Percentiles rank a stretch among this genome's conserved stretches.
phyloP scores from a whole-genome alignment of 2,797 vertebrate genomes.

The Schizopygopsis malacanthus region DNA sequence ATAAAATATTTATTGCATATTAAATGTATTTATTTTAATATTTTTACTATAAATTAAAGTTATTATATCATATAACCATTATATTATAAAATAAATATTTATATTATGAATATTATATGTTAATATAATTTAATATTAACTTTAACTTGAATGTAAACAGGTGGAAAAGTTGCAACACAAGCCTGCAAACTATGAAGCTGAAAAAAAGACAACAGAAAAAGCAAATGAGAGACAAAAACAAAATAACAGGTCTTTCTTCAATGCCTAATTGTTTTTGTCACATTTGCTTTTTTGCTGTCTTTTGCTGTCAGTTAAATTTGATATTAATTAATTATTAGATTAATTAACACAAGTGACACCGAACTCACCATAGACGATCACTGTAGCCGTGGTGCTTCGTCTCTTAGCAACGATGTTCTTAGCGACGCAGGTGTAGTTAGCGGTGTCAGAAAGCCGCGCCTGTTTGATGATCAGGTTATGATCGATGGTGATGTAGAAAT shows the following conservation, averaged over 20 bases:
- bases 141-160: not conserved
- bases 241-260: too few species aligned
- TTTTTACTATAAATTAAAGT: not conserved
- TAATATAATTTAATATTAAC: not conserved
- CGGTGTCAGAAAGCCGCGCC: constrained; percentile 92
- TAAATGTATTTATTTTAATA: not conserved
- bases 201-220: too few species aligned
- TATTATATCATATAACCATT: not conserved
- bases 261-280: not conserved
- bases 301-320: not conserved
- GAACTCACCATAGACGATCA: constrained; percentile 91
- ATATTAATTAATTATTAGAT: not conserved
- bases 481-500: constrained; percentile 97
- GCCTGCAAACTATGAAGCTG: not conserved
- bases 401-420: constrained; percentile 96
- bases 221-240: too few species aligned
- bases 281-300: not conserved
- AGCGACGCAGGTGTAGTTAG: constrained; percentile 95
- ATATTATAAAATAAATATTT: not conserved
- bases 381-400: constrained; percentile 90
- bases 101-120: not conserved
- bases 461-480: constrained; percentile 98
- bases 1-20: not conserved
- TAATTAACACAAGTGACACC: not conserved
- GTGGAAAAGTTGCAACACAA: too few species aligned